Evolutionary conservation across 2,113 vertebrate species (phyloP).

Genomic region (Delphinus delphis): DNA sequence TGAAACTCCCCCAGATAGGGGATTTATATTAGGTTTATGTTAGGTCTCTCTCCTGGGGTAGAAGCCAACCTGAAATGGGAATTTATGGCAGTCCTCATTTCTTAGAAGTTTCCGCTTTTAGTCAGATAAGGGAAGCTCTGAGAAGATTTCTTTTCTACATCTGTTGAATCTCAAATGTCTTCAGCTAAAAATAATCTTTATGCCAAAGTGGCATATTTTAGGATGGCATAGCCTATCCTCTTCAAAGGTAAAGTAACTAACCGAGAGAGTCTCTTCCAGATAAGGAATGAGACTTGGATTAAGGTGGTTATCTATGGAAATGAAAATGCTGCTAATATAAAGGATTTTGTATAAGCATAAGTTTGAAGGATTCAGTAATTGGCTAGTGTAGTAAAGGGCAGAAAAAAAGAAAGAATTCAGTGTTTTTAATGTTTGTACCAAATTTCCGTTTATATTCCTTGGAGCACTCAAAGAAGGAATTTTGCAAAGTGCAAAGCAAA

Average conservation of each 20-base stretch:
- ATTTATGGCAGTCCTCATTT: slow-evolving; percentile 19
- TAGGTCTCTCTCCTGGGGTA: background rate
- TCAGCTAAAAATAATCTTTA: slow-evolving; percentile 52
- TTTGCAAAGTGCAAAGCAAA: slow-evolving; percentile 6
- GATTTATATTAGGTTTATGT: background rate
- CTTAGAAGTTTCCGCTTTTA: slow-evolving; percentile 40
- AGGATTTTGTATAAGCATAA: background rate
- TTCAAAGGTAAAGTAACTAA: slow-evolving; percentile 15
- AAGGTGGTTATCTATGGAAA: background rate
- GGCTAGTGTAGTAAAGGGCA: background rate
- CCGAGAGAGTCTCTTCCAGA: background rate
- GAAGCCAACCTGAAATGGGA: background rate
- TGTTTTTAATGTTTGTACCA: background rate
- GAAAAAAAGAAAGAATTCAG: background rate
- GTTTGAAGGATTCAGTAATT: slow-evolving; percentile 1
- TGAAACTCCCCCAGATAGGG: background rate
- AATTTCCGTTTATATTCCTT: slow-evolving; percentile 1
- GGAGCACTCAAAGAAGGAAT: background rate
- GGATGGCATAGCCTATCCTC: background rate
- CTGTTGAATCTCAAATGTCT: slow-evolving; percentile 37
- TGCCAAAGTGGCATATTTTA: slow-evolving; percentile 34
- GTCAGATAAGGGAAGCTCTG: background rate
- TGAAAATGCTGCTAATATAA: background rate
- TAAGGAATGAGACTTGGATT: slow-evolving; percentile 15
- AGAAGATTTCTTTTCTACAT: slow-evolving; percentile 44